phyloP scores from a whole-genome alignment of 2,888 invertebrate species.

The Dicroscelio sp. region DNA sequence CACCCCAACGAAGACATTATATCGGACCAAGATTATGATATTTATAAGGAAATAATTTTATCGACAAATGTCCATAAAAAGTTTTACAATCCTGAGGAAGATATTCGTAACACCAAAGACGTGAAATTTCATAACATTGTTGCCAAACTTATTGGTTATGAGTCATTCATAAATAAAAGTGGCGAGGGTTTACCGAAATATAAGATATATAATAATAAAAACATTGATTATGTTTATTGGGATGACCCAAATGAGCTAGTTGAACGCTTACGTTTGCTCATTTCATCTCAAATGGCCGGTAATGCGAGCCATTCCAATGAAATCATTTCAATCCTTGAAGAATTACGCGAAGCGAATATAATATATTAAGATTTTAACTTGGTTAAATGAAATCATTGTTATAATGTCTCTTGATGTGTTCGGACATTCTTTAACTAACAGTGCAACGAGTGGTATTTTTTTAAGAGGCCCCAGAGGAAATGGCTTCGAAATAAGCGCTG shows the following conservation, averaged over 20 bases:
- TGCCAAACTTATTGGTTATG: not conserved
- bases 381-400: not conserved
- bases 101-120: not conserved
- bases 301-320: constrained; percentile 69
- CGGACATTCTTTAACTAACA: too few relatives aligned
- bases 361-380: not conserved
- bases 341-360: too few relatives aligned
- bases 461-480: too few relatives aligned
- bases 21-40: constrained; percentile 32
- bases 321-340: constrained; percentile 76
- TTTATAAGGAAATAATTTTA: constrained; percentile 68
- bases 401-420: constrained; percentile 40
- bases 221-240: constrained; percentile 72
- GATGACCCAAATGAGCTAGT: constrained; percentile 80
- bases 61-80: constrained; percentile 75
- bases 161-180: not conserved
- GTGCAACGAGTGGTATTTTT: too few relatives aligned
- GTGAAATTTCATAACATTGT: constrained; percentile 48
- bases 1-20: constrained; percentile 13
- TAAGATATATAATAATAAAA: constrained; percentile 9
- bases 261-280: constrained; percentile 67
- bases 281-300: constrained; percentile 74
- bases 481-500: too few relatives aligned
- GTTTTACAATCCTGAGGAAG: constrained; percentile 39
- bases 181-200: not conserved